These are phyloP conservation scores for Neotoxoptera formosana DNA, from an alignment of 1,140 invertebrate species.

Conservation along the genomic window DNA sequence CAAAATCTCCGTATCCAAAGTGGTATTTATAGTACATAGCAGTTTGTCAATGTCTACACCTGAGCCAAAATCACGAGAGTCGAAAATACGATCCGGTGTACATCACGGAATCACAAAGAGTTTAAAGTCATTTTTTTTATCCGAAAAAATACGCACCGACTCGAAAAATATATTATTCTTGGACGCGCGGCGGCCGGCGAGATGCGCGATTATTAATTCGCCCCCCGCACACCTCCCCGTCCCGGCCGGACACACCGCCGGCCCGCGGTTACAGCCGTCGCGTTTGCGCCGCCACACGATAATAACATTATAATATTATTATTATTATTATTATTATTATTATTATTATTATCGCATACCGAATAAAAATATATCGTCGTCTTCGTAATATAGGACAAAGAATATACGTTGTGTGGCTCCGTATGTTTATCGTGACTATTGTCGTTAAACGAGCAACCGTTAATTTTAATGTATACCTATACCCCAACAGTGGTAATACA, in stretches of 20 bases:
- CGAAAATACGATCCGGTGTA: conserved; percentile 14
- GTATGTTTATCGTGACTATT: too few species aligned
- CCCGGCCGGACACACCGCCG: neutral
- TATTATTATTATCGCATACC: neutral
- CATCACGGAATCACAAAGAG: conserved; percentile 39
- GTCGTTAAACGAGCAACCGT: too few species aligned
- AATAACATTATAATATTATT: too few species aligned
- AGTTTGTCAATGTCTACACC: conserved; percentile 56
- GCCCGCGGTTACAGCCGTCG: neutral
- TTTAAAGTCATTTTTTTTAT: neutral
- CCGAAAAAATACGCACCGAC: neutral
- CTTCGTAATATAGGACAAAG: too few species aligned
- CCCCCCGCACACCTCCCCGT: neutral
- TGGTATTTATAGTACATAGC: conserved; percentile 45
- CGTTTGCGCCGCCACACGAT: neutral
- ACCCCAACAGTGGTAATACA: too few species aligned
- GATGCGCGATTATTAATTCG: neutral
- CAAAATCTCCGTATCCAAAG: conserved; percentile 34
- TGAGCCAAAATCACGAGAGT: conserved; percentile 51
- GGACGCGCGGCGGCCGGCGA: neutral
- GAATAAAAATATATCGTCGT: neutral
- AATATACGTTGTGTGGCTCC: too few species aligned
- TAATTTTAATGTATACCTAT: too few species aligned
- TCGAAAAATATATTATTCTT: conserved; percentile 18
- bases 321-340: neutral